Evolutionary conservation across 2,797 vertebrate species (phyloP).

Genomic region (Yasuhikotakia modesta): DNA sequence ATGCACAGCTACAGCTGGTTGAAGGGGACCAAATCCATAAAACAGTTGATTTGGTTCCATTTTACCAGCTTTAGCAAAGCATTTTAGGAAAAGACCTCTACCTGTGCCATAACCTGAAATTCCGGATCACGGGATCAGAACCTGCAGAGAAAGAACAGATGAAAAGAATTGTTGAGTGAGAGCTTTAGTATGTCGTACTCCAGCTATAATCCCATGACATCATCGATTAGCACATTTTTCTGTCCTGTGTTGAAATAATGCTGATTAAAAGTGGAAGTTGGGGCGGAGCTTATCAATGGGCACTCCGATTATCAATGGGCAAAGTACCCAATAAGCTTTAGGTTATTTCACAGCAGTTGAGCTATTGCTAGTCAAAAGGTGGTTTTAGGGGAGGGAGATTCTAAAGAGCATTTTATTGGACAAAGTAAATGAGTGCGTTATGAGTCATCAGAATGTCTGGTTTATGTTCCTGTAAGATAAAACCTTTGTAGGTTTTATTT

Average conservation of each 20-base stretch:
- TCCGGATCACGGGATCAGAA: slow-evolving; percentile 15
- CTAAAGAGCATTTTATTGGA: not conserved
- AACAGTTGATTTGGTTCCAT: slow-evolving; percentile 92
- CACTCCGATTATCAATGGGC: no score
- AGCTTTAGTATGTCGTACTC: no score
- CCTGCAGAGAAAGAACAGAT: slow-evolving; percentile 51
- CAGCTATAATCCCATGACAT: not conserved
- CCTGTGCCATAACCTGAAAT: not conserved
- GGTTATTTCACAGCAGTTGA: no score
- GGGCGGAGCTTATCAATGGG: no score
- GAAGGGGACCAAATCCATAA: slow-evolving; percentile 94
- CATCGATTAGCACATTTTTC: no score
- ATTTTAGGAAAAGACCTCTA: slow-evolving; percentile 65
- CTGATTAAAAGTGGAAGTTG: no score
- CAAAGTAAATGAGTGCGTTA: not conserved
- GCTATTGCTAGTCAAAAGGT: no score
- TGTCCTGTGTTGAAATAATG: no score
- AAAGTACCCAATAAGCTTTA: no score
- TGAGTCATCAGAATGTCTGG: not conserved
- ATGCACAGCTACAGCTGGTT: slow-evolving; percentile 88
- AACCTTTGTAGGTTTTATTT: not conserved
- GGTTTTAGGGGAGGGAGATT: not conserved
- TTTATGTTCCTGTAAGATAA: no score
- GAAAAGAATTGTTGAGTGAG: slow-evolving; percentile 6
- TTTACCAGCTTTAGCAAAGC: slow-evolving; percentile 95